Evolutionary conservation across 2,113 vertebrate genomes (phyloP).

Genomic region (Salvelinus namaycush): DNA sequence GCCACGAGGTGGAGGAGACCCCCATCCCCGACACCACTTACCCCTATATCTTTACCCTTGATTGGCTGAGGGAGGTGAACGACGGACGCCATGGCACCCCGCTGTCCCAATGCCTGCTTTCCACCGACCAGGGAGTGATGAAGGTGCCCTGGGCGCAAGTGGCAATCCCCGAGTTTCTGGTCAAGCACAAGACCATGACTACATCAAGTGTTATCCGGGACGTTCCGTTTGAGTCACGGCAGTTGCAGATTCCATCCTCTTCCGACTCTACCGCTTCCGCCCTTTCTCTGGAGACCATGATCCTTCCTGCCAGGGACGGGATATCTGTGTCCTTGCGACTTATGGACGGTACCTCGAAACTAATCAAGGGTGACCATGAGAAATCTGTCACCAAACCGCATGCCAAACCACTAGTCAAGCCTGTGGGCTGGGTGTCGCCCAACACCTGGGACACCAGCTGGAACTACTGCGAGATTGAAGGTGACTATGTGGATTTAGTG

Average conservation of each 20-base stretch:
- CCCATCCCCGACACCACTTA: conserved; percentile 81
- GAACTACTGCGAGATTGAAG: conserved; percentile 78
- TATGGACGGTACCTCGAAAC: conserved; percentile 65
- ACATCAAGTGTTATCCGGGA: conserved; percentile 29
- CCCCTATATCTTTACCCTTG: conserved; percentile 83
- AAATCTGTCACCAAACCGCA: conserved; percentile 48
- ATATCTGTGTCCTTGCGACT: conserved; percentile 57
- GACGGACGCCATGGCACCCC: conserved; percentile 64
- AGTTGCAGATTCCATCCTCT: conserved; percentile 13
- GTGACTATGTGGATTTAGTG: conserved; percentile 92
- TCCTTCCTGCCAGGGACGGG: conserved; percentile 55
- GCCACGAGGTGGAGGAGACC: conserved; percentile 79
- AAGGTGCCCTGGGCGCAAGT: conserved; percentile 84
- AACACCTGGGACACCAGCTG: conserved; percentile 69
- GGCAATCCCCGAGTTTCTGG: conserved; percentile 83
- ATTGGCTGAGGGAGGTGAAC: conserved; percentile 86
- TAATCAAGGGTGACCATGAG: conserved; percentile 79
- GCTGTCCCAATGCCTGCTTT: conserved; percentile 84
- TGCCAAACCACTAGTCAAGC: conserved; percentile 62
- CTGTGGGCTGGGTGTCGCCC: conserved; percentile 69
- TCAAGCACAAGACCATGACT: conserved; percentile 64
- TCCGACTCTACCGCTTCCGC: conserved; percentile 34
- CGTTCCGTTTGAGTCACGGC: conserved; percentile 18
- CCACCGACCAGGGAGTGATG: conserved; percentile 83
- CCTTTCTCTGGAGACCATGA: conserved; percentile 18